A percentile compares a stretch with the other conserved stretches of the same genome.
Evolutionary conservation across 2,113 vertebrate genomes (phyloP).

Genomic region (Pterophyllum scalare): DNA sequence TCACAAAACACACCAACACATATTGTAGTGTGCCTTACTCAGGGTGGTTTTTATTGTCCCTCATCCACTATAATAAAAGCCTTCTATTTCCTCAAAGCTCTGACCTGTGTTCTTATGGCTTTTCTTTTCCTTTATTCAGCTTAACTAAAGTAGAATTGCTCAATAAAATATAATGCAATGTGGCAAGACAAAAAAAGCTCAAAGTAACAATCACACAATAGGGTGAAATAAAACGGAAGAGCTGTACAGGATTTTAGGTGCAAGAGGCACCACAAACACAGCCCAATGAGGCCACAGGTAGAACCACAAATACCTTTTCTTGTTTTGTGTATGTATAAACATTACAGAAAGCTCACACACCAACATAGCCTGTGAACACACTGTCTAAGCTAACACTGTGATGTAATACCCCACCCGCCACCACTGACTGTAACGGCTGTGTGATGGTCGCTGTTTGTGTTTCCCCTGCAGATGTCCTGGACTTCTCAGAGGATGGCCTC

Average conservation of each 20-base stretch:
- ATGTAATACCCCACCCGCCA: neutral
- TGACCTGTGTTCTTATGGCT: neutral
- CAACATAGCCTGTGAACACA: neutral
- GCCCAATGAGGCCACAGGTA: neutral
- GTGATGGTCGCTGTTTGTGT: too few species aligned
- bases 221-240: neutral
- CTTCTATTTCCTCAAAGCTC: neutral
- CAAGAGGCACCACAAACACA: neutral
- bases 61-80: neutral
- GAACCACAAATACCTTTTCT: neutral
- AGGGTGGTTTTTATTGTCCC: neutral
- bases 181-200: neutral
- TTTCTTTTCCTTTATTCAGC: too few species aligned
- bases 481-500: conserved; percentile 86
- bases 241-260: neutral
- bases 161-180: neutral
- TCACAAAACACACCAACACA: neutral
- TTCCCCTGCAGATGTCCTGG: conserved; percentile 75
- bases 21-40: neutral
- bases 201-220: neutral
- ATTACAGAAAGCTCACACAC: neutral
- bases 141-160: neutral
- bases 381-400: neutral
- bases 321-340: conserved; percentile 15
- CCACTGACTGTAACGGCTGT: too few species aligned